Evolutionary conservation across 2,113 vertebrate species (phyloP).

Genomic region (Phyllostomus discolor): DNA sequence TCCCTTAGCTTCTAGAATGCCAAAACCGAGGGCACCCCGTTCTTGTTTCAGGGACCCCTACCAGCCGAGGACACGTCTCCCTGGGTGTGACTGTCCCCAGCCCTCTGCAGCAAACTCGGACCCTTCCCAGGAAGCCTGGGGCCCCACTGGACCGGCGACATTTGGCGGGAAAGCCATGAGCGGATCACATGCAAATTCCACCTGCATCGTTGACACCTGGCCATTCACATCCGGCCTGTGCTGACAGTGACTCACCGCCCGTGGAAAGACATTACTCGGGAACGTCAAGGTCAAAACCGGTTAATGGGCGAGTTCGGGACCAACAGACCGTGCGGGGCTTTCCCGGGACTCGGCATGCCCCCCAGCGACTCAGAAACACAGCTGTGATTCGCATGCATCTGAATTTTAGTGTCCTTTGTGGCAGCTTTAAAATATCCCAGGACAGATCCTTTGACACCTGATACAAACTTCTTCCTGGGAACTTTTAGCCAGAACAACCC

Average conservation of each 20-base stretch:
- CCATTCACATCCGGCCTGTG: background rate
- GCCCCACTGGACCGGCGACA: background rate
- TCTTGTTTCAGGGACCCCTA: too few relatives aligned
- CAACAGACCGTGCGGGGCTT: background rate
- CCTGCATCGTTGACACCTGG: background rate
- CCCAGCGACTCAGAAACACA: background rate
- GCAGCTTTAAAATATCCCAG: background rate
- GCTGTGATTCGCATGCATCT: background rate
- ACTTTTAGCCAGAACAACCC: background rate
- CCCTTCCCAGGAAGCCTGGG: background rate
- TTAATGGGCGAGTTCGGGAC: background rate
- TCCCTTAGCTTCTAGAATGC: background rate
- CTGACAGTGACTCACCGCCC: conserved; percentile 40
- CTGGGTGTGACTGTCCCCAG: background rate
- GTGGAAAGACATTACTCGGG: conserved; percentile 38
- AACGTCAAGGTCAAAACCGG: conserved; percentile 34
- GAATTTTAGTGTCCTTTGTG: background rate
- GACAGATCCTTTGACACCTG: background rate
- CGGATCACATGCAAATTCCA: background rate
- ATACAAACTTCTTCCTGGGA: background rate
- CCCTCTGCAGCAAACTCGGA: background rate
- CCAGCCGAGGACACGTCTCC: background rate
- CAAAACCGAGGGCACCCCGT: background rate
- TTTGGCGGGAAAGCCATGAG: background rate
- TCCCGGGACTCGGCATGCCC: fast-evolving